A percentile compares a stretch with the other conserved stretches of the same genome.
Evolutionary conservation across 2,888 invertebrate species (phyloP).

Genomic region (Caenorhabditis becei): DNA sequence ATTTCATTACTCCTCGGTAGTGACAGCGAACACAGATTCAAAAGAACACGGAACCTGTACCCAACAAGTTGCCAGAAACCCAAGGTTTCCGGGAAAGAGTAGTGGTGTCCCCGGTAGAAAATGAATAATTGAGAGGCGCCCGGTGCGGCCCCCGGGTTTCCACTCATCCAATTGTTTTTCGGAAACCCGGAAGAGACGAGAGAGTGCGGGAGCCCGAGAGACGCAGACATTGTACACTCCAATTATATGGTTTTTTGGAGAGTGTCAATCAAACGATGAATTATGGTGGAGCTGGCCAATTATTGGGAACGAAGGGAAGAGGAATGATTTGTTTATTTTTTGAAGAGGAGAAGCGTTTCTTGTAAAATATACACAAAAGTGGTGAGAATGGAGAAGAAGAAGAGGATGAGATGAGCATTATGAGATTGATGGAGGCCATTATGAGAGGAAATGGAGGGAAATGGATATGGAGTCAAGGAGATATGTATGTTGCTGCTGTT

Average conservation of each 20-base stretch:
- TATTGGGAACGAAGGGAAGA: neutral
- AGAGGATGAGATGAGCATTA: constrained; percentile 3
- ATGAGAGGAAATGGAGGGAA: neutral
- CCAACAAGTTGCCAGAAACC: no score
- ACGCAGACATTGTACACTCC: constrained; percentile 16
- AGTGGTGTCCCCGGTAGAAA: no score
- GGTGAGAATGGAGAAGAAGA: neutral
- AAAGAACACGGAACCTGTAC: no score
- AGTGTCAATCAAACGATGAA: constrained; percentile 11
- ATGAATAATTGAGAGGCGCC: constrained; percentile 50
- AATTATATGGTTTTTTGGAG: neutral
- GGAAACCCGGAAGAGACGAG: neutral
- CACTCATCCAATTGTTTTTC: constrained; percentile 36
- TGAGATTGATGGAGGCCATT: constrained; percentile 2
- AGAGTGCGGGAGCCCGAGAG: neutral
- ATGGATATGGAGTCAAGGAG: neutral
- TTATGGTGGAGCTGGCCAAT: neutral
- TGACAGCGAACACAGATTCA: no score
- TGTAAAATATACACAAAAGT: neutral
- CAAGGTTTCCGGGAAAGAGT: no score
- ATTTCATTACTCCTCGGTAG: no score
- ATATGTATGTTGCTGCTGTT: no score
- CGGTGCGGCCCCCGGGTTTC: neutral
- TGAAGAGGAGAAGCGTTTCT: neutral
- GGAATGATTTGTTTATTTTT: constrained; percentile 7